Evolutionary conservation across 2,888 invertebrate species (phyloP).

Genomic region (Flexamia atlantica): DNA sequence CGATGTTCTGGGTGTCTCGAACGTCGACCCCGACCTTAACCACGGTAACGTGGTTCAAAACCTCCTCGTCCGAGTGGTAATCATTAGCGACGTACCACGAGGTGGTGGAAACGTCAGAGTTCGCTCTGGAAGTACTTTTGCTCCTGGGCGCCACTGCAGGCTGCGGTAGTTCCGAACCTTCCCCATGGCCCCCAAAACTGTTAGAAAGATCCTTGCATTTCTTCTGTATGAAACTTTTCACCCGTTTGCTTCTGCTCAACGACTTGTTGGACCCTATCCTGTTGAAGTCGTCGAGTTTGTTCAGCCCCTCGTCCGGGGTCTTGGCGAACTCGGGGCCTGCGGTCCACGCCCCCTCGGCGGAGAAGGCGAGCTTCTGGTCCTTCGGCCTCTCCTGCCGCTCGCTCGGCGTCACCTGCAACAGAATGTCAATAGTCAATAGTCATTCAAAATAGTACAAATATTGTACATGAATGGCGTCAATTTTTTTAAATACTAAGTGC

Average conservation of each 20-base stretch:
- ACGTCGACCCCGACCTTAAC: slow-evolving; percentile 63
- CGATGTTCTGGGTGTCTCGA: slow-evolving; percentile 57
- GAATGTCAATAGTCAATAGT: no score
- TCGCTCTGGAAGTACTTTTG: slow-evolving; percentile 63
- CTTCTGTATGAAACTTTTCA: slow-evolving; percentile 67
- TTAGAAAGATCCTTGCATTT: slow-evolving; percentile 66
- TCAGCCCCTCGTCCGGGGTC: slow-evolving; percentile 41
- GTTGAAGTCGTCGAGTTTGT: slow-evolving; percentile 55
- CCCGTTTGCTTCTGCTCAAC: slow-evolving; percentile 67
- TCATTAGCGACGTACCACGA: slow-evolving; percentile 67
- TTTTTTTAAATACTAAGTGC: no score
- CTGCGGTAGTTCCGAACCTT: neutral
- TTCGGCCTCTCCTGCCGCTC: slow-evolving; percentile 32
- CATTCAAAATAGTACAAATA: no score
- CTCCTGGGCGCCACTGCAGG: slow-evolving; percentile 61
- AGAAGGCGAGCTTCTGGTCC: slow-evolving; percentile 43
- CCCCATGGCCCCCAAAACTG: slow-evolving; percentile 49
- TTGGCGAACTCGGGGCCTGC: slow-evolving; percentile 49
- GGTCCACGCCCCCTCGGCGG: slow-evolving; percentile 58
- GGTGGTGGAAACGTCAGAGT: slow-evolving; percentile 64
- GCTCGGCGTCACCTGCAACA: slow-evolving; percentile 62
- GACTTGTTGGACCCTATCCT: slow-evolving; percentile 60
- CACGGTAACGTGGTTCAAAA: slow-evolving; percentile 65
- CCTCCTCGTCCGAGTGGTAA: slow-evolving; percentile 66
- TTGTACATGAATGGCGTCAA: no score